phyloP scores from a whole-genome alignment of 2,113 vertebrate genomes.

The Scopus umbretta region DNA sequence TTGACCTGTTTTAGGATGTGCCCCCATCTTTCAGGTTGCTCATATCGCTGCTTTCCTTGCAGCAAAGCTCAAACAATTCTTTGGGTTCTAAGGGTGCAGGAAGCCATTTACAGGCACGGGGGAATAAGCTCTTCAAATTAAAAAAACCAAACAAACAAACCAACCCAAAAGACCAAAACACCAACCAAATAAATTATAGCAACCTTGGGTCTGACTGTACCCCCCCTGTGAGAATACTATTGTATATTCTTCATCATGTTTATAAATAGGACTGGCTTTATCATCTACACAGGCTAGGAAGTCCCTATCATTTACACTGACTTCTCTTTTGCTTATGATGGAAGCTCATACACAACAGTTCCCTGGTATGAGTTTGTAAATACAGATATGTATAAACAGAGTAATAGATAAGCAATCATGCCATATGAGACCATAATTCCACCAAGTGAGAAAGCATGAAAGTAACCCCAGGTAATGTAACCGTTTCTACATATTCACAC shows the following conservation, averaged over 20 bases:
- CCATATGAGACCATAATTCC: neutral
- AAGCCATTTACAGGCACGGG: neutral
- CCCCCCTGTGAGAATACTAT: neutral
- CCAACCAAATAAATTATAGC: neutral
- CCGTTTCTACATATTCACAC: slow-evolving; percentile 10
- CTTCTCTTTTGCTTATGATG: neutral
- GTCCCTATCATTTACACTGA: neutral
- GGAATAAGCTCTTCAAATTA: neutral
- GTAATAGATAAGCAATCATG: neutral
- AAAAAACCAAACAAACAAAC: neutral
- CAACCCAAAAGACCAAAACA: neutral
- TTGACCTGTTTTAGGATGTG: neutral
- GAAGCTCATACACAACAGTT: neutral
- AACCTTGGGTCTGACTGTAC: neutral
- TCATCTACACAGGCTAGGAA: neutral
- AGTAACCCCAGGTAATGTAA: slow-evolving; percentile 29
- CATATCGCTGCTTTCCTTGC: neutral
- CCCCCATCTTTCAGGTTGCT: neutral
- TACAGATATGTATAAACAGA: neutral
- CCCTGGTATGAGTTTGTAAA: neutral
- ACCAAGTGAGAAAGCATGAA: neutral
- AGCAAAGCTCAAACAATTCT: neutral
- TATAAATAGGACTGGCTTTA: neutral
- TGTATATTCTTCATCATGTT: neutral
- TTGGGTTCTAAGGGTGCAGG: neutral